Evolutionary conservation across 2,113 vertebrate species (phyloP).

Genomic region (Cephalophus harveyi): DNA sequence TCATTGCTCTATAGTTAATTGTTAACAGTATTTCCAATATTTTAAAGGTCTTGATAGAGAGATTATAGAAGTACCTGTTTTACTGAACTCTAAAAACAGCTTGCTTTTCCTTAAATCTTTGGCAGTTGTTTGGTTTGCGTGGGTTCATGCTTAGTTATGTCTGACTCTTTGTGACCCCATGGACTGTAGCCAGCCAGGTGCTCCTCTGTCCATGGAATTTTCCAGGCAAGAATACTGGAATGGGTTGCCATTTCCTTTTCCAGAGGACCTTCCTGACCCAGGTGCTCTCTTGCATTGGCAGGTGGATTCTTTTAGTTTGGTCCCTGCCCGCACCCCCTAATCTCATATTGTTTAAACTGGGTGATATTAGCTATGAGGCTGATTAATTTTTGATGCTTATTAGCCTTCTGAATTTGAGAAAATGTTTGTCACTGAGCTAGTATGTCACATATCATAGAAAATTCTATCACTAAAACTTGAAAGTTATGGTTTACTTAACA

Average conservation of each 20-base stretch:
- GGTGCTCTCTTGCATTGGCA: not conserved
- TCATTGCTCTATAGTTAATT: not conserved
- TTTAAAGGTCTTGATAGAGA: not conserved
- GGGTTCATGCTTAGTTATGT: not conserved
- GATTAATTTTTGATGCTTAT: not conserved
- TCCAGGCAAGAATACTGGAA: not conserved
- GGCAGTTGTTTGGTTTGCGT: not conserved
- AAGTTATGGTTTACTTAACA: not conserved
- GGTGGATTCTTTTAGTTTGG: not conserved
- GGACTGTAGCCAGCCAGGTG: not conserved
- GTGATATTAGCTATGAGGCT: not conserved
- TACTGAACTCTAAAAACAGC: not conserved
- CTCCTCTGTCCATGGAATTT: not conserved
- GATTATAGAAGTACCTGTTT: not conserved
- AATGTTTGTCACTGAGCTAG: not conserved
- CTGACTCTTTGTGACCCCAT: not conserved
- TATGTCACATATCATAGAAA: not conserved
- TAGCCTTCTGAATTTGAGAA: not conserved
- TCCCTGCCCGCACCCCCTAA: accelerated
- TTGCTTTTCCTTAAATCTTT: not conserved
- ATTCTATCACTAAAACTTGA: not conserved
- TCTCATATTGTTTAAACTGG: not conserved
- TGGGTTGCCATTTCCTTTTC: not conserved
- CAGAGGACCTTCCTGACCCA: not conserved
- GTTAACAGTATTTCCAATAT: not conserved